phyloP scores from a whole-genome alignment of 1,140 invertebrate species.

The Choristoneura fumiferana region DNA sequence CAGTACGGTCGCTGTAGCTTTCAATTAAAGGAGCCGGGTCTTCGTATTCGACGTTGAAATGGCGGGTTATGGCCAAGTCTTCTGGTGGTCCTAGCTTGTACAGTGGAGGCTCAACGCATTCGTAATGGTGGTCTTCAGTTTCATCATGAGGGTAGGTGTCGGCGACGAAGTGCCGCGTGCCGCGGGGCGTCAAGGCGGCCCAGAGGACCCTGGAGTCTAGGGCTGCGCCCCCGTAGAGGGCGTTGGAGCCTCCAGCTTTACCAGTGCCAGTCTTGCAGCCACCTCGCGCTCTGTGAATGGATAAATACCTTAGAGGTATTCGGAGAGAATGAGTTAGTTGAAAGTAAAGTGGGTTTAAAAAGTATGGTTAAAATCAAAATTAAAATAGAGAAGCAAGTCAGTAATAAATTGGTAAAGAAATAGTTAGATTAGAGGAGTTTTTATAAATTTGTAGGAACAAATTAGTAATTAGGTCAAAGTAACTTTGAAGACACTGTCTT shows the following conservation, averaged over 20 bases:
- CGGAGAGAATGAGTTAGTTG: conserved; percentile 10
- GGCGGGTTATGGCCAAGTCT: conserved; percentile 79
- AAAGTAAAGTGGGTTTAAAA: not conserved
- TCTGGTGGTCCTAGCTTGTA: conserved; percentile 73
- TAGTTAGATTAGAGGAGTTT: no score
- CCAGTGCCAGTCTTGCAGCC: conserved; percentile 65
- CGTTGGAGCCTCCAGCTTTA: conserved; percentile 62
- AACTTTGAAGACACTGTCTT: no score
- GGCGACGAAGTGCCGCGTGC: conserved; percentile 84
- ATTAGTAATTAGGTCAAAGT: no score
- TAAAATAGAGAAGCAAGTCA: conserved; percentile 5
- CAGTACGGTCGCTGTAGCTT: conserved; percentile 79
- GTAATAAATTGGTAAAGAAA: not conserved
- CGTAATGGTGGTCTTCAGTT: conserved; percentile 85
- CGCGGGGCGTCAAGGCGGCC: conserved; percentile 90
- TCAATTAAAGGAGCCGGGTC: conserved; percentile 85
- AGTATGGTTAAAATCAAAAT: not conserved
- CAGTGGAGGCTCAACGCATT: conserved; percentile 83
- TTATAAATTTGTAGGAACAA: no score
- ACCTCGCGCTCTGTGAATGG: conserved; percentile 49
- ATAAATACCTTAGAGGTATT: conserved; percentile 18
- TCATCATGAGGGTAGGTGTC: conserved; percentile 80
- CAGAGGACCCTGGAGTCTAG: conserved; percentile 86
- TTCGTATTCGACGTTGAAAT: conserved; percentile 87
- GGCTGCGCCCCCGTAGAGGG: conserved; percentile 63